Percentiles rank a stretch among this genome's conserved stretches.
These are phyloP conservation scores for Xiphophorus maculatus DNA, from an alignment of 2,113 vertebrate species.

Conservation along the genomic window DNA sequence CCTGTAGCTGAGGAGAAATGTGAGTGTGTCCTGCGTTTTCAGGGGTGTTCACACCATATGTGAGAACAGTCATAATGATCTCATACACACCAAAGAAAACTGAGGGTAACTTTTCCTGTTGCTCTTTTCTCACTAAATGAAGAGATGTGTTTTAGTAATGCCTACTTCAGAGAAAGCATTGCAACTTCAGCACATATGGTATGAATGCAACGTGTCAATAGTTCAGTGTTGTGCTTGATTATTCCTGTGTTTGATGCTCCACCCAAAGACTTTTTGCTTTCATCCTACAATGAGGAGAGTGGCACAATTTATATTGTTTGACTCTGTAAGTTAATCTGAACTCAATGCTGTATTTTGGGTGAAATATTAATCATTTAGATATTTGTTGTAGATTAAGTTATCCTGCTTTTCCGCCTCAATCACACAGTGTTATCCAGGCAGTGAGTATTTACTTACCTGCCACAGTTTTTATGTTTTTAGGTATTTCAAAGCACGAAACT, in stretches of 20 bases:
- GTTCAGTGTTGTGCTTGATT: background rate
- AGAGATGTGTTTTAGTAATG: background rate
- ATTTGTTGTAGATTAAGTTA: too few relatives aligned
- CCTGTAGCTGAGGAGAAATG: slow-evolving; percentile 83
- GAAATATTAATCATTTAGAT: background rate
- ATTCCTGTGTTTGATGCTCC: slow-evolving; percentile 6
- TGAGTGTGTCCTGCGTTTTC: slow-evolving; percentile 72
- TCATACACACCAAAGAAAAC: too few relatives aligned
- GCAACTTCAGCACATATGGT: slow-evolving; percentile 23
- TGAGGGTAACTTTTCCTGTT: background rate
- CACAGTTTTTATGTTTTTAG: slow-evolving; percentile 64
- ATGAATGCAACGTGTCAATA: slow-evolving; percentile 42
- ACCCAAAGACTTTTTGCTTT: slow-evolving; percentile 5
- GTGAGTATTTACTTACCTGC: background rate
- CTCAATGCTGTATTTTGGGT: background rate
- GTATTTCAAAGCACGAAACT: slow-evolving; percentile 70
- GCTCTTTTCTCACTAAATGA: background rate
- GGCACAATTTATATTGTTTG: too few relatives aligned
- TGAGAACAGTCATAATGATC: too few relatives aligned
- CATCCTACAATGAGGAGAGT: background rate
- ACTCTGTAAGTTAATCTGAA: background rate
- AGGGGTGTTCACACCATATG: slow-evolving; percentile 47
- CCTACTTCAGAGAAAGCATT: background rate
- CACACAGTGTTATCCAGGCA: background rate
- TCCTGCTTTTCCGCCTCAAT: background rate